Evolutionary conservation across 1,140 invertebrate species (phyloP).

Genomic region (Chlorops oryzae): DNA sequence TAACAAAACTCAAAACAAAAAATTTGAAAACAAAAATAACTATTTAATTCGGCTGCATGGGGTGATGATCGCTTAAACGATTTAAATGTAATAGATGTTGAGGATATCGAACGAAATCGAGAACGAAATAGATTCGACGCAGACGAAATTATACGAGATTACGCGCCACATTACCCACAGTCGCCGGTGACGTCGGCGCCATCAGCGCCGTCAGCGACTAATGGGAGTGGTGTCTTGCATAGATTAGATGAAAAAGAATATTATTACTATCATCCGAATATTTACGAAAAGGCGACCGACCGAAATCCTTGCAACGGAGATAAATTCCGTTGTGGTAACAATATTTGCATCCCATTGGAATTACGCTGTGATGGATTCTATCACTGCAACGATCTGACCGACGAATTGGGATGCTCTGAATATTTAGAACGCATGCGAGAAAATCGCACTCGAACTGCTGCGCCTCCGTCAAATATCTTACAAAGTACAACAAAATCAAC

Average conservation of each 20-base stretch:
- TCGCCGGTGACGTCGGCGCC: not conserved
- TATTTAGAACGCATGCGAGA: too few relatives aligned
- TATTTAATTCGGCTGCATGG: constrained; percentile 19
- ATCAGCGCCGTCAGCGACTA: too few relatives aligned
- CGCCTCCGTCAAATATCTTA: constrained; percentile 3
- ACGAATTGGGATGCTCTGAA: constrained; percentile 59
- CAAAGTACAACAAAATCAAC: constrained; percentile 11
- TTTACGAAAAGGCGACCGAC: constrained; percentile 25
- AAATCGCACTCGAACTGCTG: too few relatives aligned
- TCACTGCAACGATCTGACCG: constrained; percentile 68
- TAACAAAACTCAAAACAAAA: constrained; percentile 12
- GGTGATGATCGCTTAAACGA: constrained; percentile 29
- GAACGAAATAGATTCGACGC: constrained; percentile 21
- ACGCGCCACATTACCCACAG: constrained; percentile 14
- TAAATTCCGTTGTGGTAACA: constrained; percentile 50
- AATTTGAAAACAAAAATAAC: constrained; percentile 8
- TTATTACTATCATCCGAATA: constrained; percentile 17
- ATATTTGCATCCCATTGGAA: constrained; percentile 62
- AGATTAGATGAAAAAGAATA: constrained; percentile 23
- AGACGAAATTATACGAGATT: constrained; percentile 29
- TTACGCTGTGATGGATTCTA: constrained; percentile 67
- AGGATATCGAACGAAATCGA: constrained; percentile 14
- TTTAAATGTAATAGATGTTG: constrained; percentile 5
- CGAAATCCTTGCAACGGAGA: constrained; percentile 29
- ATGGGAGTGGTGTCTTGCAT: constrained; percentile 16